Base-by-base conservation (phyloP, 23 tunicate genomes). In the Aplidium turbinatum region DNA sequence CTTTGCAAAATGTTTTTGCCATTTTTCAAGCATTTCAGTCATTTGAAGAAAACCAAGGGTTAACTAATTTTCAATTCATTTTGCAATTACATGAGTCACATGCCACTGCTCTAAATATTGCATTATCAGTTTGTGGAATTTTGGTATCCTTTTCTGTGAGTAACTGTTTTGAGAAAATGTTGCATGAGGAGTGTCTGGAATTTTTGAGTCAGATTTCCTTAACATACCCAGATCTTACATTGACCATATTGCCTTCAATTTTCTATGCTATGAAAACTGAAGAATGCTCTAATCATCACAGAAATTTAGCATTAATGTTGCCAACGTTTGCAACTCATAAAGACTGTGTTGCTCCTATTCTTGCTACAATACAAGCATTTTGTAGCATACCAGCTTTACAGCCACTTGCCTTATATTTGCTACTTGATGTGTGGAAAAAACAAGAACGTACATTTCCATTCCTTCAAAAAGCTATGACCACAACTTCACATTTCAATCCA, bases 361-460 rank as follows among this genome's bases (percentile, higher is more conserved):
- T 86, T 16, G 70, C 70, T 26, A 58, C 79, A 0, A 70, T 86
- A 13, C 74, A 79, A 72, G 52, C 67, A 3, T 35, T 86, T 67
- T 18, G 60, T 29, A 38, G 28, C 25, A 51, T 46, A 11, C 26
- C 58, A 9, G 11, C 35, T 11, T 58, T 86, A 0, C 36, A 63
- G 22, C 66, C 93, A 27, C 26, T 78, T 23, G 73, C 79, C 33
- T 27, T 78, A 16, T 35, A 64, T 7, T 18, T 86, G 1, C 46
- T 78, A 68, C 52, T 86, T 0, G 38, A 78, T 11, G 34, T 86
- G 55, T 86, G 93, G 93, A 33, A 62, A 33, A 63, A 48, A 23
- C 93, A 86, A 39, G 73, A 72, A 22, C 78, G 85, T 0, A 78
- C 85, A 38, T 86, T 78, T 78, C 93, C 93, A 34, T 72, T 69